Conservation (phyloP, 2,888 invertebrate species). For the Drosophila kuntzei region DNA sequence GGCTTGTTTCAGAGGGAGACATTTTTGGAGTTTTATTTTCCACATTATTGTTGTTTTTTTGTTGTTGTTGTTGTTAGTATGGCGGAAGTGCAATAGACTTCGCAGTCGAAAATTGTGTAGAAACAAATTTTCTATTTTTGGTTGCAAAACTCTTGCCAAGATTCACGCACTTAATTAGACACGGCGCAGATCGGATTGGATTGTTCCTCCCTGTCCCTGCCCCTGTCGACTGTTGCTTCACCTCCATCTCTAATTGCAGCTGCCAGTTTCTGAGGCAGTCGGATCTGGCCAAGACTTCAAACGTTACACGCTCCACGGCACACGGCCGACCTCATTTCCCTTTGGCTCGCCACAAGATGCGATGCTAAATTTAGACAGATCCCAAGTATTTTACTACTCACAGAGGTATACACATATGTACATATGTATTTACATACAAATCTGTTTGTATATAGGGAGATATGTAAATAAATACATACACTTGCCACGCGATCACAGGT, state of each 20-base stretch:
- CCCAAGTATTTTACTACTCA: slow-evolving; percentile 45
- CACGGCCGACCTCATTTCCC: slow-evolving; percentile 64
- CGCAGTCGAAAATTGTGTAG: slow-evolving; percentile 54
- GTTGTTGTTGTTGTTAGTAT: slow-evolving; percentile 33
- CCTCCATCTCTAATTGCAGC: slow-evolving; percentile 70
- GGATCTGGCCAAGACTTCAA: slow-evolving; percentile 61
- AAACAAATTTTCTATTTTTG: slow-evolving; percentile 72
- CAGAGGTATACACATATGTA: slow-evolving; percentile 21
- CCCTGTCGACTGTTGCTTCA: slow-evolving; percentile 26
- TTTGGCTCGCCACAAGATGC: slow-evolving; percentile 48
- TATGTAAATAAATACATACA: slow-evolving; percentile 24
- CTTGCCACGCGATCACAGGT: slow-evolving; percentile 55
- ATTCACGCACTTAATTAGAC: slow-evolving; percentile 78
- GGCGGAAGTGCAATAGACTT: slow-evolving; percentile 48
- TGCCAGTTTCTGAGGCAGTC: slow-evolving; percentile 42
- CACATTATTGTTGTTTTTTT: slow-evolving; percentile 7
- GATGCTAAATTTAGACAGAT: slow-evolving; percentile 63
- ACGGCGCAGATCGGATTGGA: slow-evolving; percentile 53
- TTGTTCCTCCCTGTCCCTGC: not conserved
- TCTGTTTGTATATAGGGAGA: slow-evolving; percentile 3
- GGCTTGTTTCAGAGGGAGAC: not conserved
- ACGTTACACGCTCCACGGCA: slow-evolving; percentile 48
- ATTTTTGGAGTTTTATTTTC: slow-evolving; percentile 25
- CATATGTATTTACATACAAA: not conserved
- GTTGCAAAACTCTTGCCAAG: slow-evolving; percentile 65